Evolutionary conservation across 2,888 invertebrate species (phyloP).

Genomic region (Ceriagrion tenellum): DNA sequence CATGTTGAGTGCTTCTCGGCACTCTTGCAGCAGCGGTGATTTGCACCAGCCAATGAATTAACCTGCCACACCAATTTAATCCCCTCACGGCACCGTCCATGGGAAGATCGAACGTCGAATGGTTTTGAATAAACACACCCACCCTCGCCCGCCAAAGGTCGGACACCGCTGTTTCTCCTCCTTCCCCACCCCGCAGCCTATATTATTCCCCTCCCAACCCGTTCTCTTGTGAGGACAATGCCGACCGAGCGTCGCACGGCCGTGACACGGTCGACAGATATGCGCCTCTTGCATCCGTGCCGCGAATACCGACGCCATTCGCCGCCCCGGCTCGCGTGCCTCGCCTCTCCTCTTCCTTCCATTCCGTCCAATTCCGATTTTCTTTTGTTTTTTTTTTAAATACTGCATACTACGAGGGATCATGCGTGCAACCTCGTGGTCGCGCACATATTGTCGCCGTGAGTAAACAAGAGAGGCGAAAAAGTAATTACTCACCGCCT

Average conservation of each 20-base stretch:
- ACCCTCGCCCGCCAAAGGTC: not conserved
- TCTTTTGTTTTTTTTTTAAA: too few species aligned
- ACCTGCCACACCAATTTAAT: too few species aligned
- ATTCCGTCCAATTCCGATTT: too few species aligned
- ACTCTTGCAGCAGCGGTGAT: too few species aligned
- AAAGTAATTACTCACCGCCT: not conserved
- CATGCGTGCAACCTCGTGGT: not conserved
- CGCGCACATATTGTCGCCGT: not conserved
- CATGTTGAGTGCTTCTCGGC: too few species aligned
- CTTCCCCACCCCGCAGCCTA: not conserved
- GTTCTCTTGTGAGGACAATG: not conserved
- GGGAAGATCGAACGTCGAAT: not conserved
- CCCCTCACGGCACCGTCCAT: not conserved
- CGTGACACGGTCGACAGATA: constrained; percentile 16
- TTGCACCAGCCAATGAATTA: too few species aligned
- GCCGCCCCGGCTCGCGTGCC: not conserved
- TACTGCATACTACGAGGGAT: not conserved
- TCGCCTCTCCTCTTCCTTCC: not conserved
- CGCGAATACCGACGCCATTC: not conserved
- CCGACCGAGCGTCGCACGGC: not conserved
- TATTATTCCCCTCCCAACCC: not conserved
- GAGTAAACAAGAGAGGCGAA: not conserved
- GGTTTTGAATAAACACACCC: constrained; percentile 13
- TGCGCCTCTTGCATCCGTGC: not conserved
- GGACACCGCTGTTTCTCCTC: not conserved